A percentile compares a stretch with the other conserved stretches of the same genome.
These are phyloP conservation scores for Aquatica leii DNA, from an alignment of 2,888 invertebrate genomes.

Conservation along the genomic window DNA sequence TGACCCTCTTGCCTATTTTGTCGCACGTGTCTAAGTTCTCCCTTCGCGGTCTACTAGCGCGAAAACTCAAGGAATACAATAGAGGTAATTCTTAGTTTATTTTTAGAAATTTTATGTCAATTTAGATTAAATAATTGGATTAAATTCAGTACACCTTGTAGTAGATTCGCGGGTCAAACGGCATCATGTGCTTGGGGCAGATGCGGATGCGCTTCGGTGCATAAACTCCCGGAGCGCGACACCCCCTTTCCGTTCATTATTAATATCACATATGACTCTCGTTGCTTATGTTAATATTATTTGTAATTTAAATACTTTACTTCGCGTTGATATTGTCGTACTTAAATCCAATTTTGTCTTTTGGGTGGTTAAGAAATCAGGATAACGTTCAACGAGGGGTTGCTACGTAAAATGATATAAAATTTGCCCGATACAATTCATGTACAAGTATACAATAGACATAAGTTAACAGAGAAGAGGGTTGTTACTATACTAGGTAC, in stretches of 20 bases:
- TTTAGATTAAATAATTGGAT: constrained; percentile 28
- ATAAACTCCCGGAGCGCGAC: constrained; percentile 44
- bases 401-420: constrained; percentile 27
- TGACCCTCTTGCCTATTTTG: constrained; percentile 34
- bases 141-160: constrained; percentile 35
- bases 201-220: constrained; percentile 45
- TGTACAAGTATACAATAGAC: constrained; percentile 34
- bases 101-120: constrained; percentile 15
- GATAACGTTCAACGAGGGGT: constrained; percentile 23
- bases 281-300: constrained; percentile 21
- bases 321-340: background rate
- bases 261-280: constrained; percentile 33
- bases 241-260: constrained; percentile 42
- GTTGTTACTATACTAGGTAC: constrained; percentile 23
- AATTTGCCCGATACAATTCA: constrained; percentile 35
- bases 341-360: background rate
- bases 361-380: constrained; percentile 1
- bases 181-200: constrained; percentile 46
- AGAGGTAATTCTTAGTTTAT: constrained; percentile 16
- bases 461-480: constrained; percentile 37
- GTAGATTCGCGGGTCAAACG: constrained; percentile 39
- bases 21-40: constrained; percentile 33
- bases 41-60: constrained; percentile 33
- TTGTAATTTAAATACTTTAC: constrained; percentile 9
- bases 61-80: constrained; percentile 24